phyloP scores from a whole-genome alignment of 2,888 invertebrate species.

The Rhingia campestris region DNA sequence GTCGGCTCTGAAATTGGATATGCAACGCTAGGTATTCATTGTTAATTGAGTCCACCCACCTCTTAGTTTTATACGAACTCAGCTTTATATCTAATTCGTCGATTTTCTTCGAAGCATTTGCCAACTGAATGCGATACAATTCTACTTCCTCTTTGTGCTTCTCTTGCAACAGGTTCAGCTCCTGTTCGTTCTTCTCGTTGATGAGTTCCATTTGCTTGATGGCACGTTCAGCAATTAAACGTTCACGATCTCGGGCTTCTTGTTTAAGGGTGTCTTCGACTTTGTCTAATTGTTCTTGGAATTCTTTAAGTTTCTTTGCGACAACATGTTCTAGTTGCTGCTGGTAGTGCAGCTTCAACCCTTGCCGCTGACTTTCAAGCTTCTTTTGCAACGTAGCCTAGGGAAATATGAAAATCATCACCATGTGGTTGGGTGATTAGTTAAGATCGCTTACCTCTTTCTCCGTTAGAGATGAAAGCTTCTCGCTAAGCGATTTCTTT shows the following conservation, averaged over 20 bases:
- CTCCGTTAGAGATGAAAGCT: conserved; percentile 83
- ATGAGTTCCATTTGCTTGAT: conserved; percentile 89
- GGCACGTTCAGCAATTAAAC: conserved; percentile 87
- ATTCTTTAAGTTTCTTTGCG: conserved; percentile 89
- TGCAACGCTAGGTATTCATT: too few relatives aligned
- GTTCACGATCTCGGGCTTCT: conserved; percentile 87
- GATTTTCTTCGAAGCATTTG: conserved; percentile 88
- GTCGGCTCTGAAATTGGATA: conserved; percentile 84
- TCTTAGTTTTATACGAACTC: conserved; percentile 79
- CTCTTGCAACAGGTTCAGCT: conserved; percentile 90
- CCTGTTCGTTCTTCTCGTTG: conserved; percentile 88
- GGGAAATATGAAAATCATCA: conserved; percentile 31
- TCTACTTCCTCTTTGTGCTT: conserved; percentile 91
- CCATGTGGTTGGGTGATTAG: conserved; percentile 13
- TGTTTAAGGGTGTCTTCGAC: conserved; percentile 87
- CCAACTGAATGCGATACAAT: conserved; percentile 87
- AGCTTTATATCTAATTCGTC: conserved; percentile 86
- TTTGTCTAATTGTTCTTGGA: conserved; percentile 88
- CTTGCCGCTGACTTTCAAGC: conserved; percentile 86
- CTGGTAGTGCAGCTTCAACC: conserved; percentile 90
- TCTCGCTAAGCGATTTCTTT: conserved; percentile 84
- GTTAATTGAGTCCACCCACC: conserved; percentile 74
- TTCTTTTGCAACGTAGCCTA: conserved; percentile 84
- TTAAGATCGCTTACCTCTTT: conserved; percentile 84
- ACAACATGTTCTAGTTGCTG: conserved; percentile 91